Percentiles rank a stretch among this genome's conserved stretches.
These are phyloP conservation scores for Semnopithecus entellus DNA, from an alignment of 2,113 vertebrate species.

Conservation along the genomic window DNA sequence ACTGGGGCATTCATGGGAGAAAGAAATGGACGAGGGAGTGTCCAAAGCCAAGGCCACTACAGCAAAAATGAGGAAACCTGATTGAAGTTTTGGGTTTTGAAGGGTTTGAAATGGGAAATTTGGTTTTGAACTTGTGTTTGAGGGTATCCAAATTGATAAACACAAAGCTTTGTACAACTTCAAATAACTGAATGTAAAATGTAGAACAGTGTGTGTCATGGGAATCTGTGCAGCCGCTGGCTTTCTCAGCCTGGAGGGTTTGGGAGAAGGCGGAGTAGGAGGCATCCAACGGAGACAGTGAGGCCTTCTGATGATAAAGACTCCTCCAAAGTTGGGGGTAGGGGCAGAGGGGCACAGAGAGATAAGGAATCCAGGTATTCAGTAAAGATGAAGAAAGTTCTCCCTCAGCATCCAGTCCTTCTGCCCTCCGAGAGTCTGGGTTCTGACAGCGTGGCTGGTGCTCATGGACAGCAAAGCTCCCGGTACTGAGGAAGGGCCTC, in stretches of 20 bases:
- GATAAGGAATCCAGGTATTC: fast-evolving
- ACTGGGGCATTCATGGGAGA: fast-evolving
- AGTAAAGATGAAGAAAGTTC: background rate
- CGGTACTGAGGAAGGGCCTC: too few species aligned
- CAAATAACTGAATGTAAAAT: background rate
- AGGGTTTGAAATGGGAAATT: background rate
- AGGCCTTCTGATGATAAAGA: too few species aligned
- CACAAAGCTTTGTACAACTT: background rate
- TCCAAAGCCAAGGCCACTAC: background rate
- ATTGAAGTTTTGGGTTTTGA: background rate
- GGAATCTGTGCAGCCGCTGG: background rate
- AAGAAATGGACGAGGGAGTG: background rate
- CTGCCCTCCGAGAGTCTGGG: background rate
- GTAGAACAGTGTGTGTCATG: background rate
- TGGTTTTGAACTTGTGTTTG: background rate
- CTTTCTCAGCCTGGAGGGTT: fast-evolving
- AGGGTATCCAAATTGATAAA: background rate
- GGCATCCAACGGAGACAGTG: background rate
- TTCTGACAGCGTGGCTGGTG: too few species aligned
- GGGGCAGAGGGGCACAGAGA: background rate
- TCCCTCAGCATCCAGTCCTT: fast-evolving
- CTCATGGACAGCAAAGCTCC: fast-evolving
- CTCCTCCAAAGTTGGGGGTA: background rate
- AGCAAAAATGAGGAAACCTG: background rate
- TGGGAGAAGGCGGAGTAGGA: background rate